Percentiles rank a stretch among this genome's conserved stretches.
Conservation (phyloP, 2,113 vertebrate genomes). For the Pelobates fuscus region DNA sequence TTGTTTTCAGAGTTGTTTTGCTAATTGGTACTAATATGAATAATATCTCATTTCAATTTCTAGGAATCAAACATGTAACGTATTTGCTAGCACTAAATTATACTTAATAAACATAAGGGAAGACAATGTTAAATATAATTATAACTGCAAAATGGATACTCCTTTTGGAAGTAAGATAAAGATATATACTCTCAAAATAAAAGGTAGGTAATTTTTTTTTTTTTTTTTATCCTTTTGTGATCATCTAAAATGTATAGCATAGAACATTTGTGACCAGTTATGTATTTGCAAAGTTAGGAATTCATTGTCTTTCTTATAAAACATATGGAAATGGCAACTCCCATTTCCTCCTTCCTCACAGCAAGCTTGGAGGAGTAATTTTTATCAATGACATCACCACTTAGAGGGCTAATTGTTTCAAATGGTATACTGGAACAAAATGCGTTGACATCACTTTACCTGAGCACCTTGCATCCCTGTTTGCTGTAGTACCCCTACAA, state of each 20-base stretch:
- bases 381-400: neutral
- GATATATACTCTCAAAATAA: neutral
- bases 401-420: too few relatives aligned
- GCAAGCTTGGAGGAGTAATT: neutral
- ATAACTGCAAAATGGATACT: neutral
- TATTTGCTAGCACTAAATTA: neutral
- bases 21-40: neutral
- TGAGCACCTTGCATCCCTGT: too few relatives aligned
- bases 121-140: neutral
- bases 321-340: neutral
- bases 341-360: neutral
- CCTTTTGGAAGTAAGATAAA: neutral
- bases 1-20: too few relatives aligned
- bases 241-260: too few relatives aligned
- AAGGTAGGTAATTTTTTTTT: conserved; percentile 6
- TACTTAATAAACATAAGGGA: neutral
- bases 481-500: too few relatives aligned
- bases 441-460: too few relatives aligned
- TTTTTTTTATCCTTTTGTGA: too few relatives aligned
- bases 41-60: neutral
- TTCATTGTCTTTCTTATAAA: neutral
- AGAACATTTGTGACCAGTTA: neutral
- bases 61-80: neutral
- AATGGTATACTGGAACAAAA: too few relatives aligned
- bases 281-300: neutral